phyloP scores from a whole-genome alignment of 2,113 vertebrate genomes.

The Dissostichus mawsoni region DNA sequence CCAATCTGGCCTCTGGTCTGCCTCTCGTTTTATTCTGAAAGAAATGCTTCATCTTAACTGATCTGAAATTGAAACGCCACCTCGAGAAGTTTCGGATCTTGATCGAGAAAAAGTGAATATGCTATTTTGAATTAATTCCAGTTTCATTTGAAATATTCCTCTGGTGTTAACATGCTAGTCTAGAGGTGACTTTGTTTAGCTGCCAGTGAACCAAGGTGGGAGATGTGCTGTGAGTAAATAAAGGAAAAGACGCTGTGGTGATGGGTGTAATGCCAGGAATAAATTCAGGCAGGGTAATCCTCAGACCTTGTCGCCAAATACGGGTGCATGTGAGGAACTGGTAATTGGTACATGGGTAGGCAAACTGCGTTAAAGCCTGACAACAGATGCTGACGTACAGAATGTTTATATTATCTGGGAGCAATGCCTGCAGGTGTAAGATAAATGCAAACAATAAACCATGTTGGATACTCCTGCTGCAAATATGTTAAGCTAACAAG shows the following conservation, averaged over 20 bases:
- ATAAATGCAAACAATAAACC: slow-evolving; percentile 11
- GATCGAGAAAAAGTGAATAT: neutral
- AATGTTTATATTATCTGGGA: neutral
- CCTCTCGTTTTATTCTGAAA: neutral
- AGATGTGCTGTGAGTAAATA: slow-evolving; percentile 1
- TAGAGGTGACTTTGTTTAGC: neutral
- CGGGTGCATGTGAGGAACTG: neutral
- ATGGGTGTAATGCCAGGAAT: neutral
- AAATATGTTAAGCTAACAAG: neutral
- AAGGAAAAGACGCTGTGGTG: neutral
- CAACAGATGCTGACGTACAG: neutral
- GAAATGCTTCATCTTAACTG: neutral
- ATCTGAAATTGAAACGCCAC: neutral
- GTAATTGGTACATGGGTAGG: neutral
- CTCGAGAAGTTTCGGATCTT: neutral
- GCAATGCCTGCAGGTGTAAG: slow-evolving; percentile 18
- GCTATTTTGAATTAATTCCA: accelerated
- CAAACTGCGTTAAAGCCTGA: neutral
- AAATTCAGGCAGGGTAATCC: slow-evolving; percentile 1
- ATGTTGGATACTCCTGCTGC: neutral
- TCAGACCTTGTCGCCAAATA: neutral
- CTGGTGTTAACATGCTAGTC: neutral
- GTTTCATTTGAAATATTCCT: neutral
- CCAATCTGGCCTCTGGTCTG: neutral
- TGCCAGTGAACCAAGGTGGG: neutral